Percentiles rank a stretch among this genome's conserved stretches.
phyloP scores from a whole-genome alignment of 1,140 invertebrate genomes.

The Cydia amplana region DNA sequence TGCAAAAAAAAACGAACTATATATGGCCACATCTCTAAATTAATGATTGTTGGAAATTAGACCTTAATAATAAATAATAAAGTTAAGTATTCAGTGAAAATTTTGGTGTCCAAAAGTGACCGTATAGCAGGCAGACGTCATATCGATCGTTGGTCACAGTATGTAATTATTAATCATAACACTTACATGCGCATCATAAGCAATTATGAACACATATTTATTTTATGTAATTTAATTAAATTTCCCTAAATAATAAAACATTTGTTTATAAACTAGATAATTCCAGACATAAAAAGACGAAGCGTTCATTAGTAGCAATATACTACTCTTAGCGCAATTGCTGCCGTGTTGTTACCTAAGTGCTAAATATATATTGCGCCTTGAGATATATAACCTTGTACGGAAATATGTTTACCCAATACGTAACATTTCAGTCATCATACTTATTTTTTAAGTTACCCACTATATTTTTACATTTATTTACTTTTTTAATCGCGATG shows the following conservation, averaged over 20 bases:
- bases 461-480: not conserved
- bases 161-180: too few species aligned
- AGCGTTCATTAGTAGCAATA: slow-evolving; percentile 1
- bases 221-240: too few species aligned
- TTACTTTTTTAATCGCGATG: not conserved
- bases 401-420: slow-evolving; percentile 38
- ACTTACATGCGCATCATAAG: too few species aligned
- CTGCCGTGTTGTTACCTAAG: slow-evolving; percentile 50
- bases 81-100: too few species aligned
- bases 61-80: too few species aligned
- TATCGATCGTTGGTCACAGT: too few species aligned
- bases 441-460: not conserved
- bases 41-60: too few species aligned
- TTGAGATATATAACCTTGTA: slow-evolving; percentile 46
- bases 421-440: not conserved
- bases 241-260: not conserved
- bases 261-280: not conserved
- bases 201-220: too few species aligned
- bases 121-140: too few species aligned
- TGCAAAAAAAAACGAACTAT: rapidly evolving
- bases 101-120: too few species aligned
- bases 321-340: slow-evolving; percentile 34
- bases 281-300: not conserved
- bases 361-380: slow-evolving; percentile 44
- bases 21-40: too few species aligned